Conservation (phyloP, 2,797 vertebrate species). For the Notolabrus celidotus region DNA sequence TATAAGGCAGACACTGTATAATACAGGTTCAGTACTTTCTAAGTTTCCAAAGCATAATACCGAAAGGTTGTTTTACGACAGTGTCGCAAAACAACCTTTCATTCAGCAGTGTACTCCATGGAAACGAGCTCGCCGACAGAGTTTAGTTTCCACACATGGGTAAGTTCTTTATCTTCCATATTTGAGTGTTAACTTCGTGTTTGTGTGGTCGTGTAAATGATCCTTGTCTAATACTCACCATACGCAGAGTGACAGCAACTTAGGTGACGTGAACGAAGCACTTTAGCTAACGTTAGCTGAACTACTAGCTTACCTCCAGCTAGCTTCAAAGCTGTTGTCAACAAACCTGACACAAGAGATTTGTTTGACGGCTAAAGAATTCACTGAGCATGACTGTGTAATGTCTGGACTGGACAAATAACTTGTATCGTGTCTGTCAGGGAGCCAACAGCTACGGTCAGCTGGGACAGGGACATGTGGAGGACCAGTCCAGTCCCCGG, state of each 20-base stretch:
- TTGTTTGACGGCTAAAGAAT: no score
- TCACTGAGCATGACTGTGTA: accelerated
- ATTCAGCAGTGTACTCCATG: conserved; percentile 59
- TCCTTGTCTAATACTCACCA: not conserved
- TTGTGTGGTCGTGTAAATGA: not conserved
- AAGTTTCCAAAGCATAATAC: no score
- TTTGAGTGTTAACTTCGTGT: not conserved
- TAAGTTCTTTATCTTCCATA: conserved; percentile 57
- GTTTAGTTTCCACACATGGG: conserved; percentile 81
- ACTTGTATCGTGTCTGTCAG: conserved; percentile 69
- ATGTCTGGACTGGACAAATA: not conserved
- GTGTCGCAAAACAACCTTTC: conserved; percentile 62
- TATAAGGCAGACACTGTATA: no score
- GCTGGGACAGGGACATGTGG: conserved; percentile 89
- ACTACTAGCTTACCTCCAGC: not conserved
- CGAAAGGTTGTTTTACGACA: conserved; percentile 72
- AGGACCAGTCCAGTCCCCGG: conserved; percentile 86
- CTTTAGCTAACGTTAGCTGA: conserved; percentile 45
- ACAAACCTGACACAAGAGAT: no score
- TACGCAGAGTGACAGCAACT: not conserved
- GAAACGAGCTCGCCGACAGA: conserved; percentile 56
- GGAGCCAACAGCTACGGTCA: conserved; percentile 96
- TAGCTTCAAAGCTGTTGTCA: not conserved
- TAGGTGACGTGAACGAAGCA: not conserved
- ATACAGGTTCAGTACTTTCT: no score